Base-by-base conservation (phyloP, 2,888 invertebrate species). In the Tuberolachnus salignus region DNA sequence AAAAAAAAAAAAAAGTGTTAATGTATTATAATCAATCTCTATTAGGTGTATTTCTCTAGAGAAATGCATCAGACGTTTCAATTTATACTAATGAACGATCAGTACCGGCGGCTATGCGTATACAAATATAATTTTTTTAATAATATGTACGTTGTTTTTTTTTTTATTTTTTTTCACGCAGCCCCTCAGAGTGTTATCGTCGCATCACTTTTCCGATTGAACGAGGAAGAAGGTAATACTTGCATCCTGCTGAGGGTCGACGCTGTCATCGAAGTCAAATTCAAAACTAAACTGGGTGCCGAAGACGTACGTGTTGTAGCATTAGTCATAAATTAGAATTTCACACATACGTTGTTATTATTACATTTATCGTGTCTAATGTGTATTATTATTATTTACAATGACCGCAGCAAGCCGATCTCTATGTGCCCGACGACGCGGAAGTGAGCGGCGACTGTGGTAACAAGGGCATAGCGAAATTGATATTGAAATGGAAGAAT, bases 191-290 rank as follows among this genome's bases (percentile, higher is more conserved):
- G 66, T 46, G 69, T 69, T 61, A 78, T 78, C 21, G 78, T 78
- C 21, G 67, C 78, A 3, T 78, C 78, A 1, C 78, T 78, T 51
- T 78, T 78, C n/a, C 69, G 69, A 59, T n/a, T 78, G 13, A 89
- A 90, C 82, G 88, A 89, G 80, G 88, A 89, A 81, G 90, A 90
- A 74, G 92, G 91, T 1, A 90, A 90, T 82, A 93, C 94, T 0
- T 94, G 94, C 84, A 93, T 94, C 82, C 86, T 94, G 44, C 88
- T 94, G 46, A 90, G 90, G 82, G 92, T 92, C 26, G 94, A 94
- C 84, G 94, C 92, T 0, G 85, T 94, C 8, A 88, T 94, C 69
- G 84, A 84, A 82, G 90, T 92, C 83, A 90, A 90, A 57, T 92
- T 92, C 85, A 88, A 90, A 70, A 91, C 91, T 80, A 91, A 89